A percentile compares a stretch with the other conserved stretches of the same genome.
phyloP scores from a whole-genome alignment of 2,888 invertebrate species.

The Pristionchus arcanus region DNA sequence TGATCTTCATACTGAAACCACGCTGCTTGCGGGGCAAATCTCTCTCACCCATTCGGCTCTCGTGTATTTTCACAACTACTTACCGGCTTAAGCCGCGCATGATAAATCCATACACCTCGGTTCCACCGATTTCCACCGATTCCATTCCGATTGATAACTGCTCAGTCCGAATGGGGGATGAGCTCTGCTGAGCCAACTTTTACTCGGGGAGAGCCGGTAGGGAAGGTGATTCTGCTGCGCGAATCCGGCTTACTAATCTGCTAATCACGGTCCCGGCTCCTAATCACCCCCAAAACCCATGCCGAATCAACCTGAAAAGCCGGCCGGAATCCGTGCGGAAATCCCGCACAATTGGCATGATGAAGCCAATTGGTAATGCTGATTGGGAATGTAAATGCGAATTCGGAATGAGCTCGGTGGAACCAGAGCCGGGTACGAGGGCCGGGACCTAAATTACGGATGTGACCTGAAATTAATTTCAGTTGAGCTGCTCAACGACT shows the following conservation, averaged over 20 bases:
- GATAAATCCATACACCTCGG: neutral
- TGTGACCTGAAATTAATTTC: neutral
- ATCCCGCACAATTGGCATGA: neutral
- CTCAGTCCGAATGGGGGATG: neutral
- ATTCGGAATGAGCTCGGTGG: neutral
- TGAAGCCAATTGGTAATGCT: neutral
- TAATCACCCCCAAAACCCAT: neutral
- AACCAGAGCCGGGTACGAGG: neutral
- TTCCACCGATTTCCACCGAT: neutral
- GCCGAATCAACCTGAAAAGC: neutral
- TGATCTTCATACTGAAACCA: too few species aligned
- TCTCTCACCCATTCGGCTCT: neutral
- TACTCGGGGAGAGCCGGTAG: neutral
- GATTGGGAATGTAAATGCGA: neutral
- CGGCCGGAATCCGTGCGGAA: neutral
- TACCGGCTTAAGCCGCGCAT: neutral
- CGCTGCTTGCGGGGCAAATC: neutral
- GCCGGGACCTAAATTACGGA: neutral
- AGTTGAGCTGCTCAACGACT: constrained; percentile 38
- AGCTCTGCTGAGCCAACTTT: neutral
- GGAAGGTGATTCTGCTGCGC: neutral
- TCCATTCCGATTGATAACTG: neutral
- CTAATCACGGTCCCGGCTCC: neutral
- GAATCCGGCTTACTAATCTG: neutral
- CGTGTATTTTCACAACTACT: constrained; percentile 9